These are phyloP conservation scores for Macrotus californicus DNA, from an alignment of 2,113 vertebrate species.

Conservation along the genomic window DNA sequence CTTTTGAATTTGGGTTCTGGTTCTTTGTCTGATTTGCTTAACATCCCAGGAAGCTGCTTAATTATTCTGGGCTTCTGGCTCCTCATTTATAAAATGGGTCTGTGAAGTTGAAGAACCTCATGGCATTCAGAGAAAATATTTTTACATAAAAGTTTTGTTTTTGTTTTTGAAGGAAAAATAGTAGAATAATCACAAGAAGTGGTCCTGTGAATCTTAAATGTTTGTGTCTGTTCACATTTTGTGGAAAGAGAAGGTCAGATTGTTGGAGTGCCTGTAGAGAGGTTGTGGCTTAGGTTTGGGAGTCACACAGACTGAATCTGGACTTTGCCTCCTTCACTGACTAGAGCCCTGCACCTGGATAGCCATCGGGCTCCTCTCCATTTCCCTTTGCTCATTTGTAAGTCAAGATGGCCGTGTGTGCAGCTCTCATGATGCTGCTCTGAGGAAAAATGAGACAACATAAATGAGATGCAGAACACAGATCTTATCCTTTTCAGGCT, in stretches of 20 bases:
- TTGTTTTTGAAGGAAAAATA: background rate
- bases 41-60: background rate
- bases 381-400: background rate
- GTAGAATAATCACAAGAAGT: background rate
- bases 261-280: background rate
- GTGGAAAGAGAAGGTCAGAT: background rate
- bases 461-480: background rate
- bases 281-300: background rate
- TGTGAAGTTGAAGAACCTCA: background rate
- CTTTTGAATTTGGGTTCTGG: background rate
- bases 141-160: background rate
- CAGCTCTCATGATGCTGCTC: background rate
- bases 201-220: background rate
- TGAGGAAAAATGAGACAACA: background rate
- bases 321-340: background rate
- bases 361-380: background rate
- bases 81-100: background rate
- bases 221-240: background rate
- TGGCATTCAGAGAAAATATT: background rate
- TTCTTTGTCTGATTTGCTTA: background rate
- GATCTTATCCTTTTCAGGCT: background rate
- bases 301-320: background rate
- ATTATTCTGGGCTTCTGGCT: background rate
- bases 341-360: background rate
- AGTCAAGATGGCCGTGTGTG: fast-evolving